Conservation (phyloP, 1,140 invertebrate genomes). For the Muscidifurax raptorellus region DNA sequence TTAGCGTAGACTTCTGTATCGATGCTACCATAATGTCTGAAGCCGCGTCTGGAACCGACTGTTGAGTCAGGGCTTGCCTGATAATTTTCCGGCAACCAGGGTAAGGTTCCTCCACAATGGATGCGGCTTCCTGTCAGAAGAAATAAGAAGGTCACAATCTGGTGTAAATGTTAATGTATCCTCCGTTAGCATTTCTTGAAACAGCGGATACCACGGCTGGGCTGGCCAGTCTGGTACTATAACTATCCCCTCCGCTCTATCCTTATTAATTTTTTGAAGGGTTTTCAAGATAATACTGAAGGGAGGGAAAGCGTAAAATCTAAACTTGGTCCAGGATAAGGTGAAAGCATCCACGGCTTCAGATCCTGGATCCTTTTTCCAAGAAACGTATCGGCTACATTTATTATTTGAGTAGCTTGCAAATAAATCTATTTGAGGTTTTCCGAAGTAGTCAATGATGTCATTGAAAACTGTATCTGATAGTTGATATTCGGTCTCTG, state of each 20-base stretch:
- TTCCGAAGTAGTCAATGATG: neutral
- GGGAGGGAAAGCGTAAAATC: constrained; percentile 12
- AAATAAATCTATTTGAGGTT: constrained; percentile 15
- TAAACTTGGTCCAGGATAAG: neutral
- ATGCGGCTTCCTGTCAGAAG: constrained; percentile 34
- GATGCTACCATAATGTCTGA: constrained; percentile 33
- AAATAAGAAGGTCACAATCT: constrained; percentile 23
- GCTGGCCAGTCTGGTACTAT: constrained; percentile 57
- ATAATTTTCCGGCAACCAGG: constrained; percentile 51
- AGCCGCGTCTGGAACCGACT: constrained; percentile 8
- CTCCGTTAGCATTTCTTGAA: constrained; percentile 52
- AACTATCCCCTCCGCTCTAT: constrained; percentile 54
- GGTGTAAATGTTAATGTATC: constrained; percentile 31
- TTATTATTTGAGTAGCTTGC: neutral
- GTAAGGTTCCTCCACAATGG: constrained; percentile 43
- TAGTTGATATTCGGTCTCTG: constrained; percentile 9
- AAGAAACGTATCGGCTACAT: constrained; percentile 15
- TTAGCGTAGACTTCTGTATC: constrained; percentile 33
- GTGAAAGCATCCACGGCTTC: neutral
- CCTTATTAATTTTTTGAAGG: neutral
- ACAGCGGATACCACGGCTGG: constrained; percentile 63
- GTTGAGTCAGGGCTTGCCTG: constrained; percentile 16
- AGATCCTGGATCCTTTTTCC: neutral
- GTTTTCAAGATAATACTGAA: neutral
- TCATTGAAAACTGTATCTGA: neutral